Evolutionary conservation across 2,888 invertebrate genomes (phyloP), one percentile per base, ranked within the genome.

Genomic region (Troides oblongomaculatus): DNA sequence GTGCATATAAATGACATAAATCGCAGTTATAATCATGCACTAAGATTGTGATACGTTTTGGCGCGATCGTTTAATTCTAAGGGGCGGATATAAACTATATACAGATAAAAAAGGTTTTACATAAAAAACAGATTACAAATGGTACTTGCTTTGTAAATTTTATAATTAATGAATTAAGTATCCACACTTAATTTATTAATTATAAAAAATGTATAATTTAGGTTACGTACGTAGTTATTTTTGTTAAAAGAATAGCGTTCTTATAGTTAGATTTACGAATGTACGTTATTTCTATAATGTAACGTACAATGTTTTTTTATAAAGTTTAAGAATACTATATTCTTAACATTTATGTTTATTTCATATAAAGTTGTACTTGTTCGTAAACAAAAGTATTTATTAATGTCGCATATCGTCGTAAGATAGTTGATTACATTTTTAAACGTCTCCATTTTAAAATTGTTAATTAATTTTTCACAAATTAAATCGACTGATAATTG

Each of bases 401-500:
- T 10, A 39, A 7, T 8, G 6, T 1, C 10, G 7, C 8, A 39
- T 1, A 39, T 39, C 8, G 1, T 10, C 1, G 8, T 39, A 39
- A 8, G 7, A 39, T 8, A 50, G 17, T 2, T 50, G 2, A 5
- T 50, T 17, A 14, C 1, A 46, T 46, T 46, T 46, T 46, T 46
- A 46, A 12, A 18, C 18, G 17, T 50, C 12, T 17, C 18, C 14
- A 18, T 50, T 50, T 14, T 18, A 50, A 50, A 14, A 50, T 50
- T 50, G 50, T 1, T 17, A 5, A 50, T 18, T 50, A 2, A 50
- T 50, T 50, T 17, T 36, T 66, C 62, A 58, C 61, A 62, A 64
- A 39, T 58, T 39, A 63, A 72, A 75, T 58, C 63, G 67, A 43
- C 64, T 64, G 59, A 68, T 60, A 7, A 72, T 78, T 21, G 77